Conservation (phyloP, 2,113 vertebrate genomes). For the Chrysochloris asiatica region DNA sequence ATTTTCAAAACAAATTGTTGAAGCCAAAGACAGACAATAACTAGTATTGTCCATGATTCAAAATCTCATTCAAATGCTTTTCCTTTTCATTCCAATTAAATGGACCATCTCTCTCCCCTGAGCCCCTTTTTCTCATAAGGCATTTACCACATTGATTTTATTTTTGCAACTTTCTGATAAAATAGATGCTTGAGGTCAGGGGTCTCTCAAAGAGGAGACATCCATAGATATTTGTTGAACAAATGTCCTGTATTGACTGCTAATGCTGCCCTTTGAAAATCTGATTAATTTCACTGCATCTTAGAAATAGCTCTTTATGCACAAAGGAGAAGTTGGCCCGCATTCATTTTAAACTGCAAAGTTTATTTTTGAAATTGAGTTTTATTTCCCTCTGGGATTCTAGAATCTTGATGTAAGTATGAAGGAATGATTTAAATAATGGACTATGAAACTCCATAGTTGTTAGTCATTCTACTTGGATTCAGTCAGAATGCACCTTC, state of each 20-base stretch:
- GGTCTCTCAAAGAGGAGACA: neutral
- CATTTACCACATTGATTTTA: neutral
- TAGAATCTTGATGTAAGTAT: neutral
- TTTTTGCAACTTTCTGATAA: neutral
- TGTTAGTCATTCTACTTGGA: neutral
- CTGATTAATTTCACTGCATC: conserved; percentile 9
- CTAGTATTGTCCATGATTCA: neutral
- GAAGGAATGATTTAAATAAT: conserved; percentile 40
- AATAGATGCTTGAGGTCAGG: neutral
- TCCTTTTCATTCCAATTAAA: neutral
- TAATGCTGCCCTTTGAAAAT: conserved; percentile 1
- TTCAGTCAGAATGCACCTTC: neutral
- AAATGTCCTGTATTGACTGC: neutral
- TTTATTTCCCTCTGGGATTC: conserved; percentile 38
- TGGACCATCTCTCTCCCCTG: neutral
- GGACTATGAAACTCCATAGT: neutral
- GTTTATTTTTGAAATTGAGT: conserved; percentile 62
- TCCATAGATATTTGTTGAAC: neutral
- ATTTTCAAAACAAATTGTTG: neutral
- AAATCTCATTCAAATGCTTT: neutral
- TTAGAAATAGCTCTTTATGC: neutral
- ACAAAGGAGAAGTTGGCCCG: neutral
- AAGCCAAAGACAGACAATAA: neutral
- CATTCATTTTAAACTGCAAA: conserved; percentile 50
- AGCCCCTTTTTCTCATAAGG: neutral